Evolutionary conservation across 2,797 vertebrate species (phyloP), one percentile per base, ranked within the genome.

Genomic region (Cirrhinus molitorella): DNA sequence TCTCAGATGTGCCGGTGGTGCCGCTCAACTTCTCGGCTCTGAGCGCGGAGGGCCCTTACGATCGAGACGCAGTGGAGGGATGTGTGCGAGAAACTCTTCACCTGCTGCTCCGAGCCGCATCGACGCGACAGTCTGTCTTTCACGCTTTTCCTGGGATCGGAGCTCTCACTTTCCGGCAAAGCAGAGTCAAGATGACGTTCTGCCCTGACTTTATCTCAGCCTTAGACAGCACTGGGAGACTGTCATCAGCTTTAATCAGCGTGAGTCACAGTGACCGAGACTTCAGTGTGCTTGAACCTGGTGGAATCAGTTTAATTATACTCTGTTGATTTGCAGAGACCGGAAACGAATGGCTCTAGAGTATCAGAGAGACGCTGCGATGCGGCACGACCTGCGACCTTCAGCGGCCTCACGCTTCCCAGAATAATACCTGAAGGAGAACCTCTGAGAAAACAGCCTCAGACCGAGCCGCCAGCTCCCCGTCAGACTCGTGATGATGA

Each of bases 141-240:
- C 93, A 96, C 79, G 85, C 84, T 8, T 95, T 96, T 75, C 93
- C 90, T 75, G 93, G 95, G 72, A 93, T 97, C 4, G 96, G 96
- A 2, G 86, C 94, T 51, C 93, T 97, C 21, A 40, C 86, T 5
- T 94, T 97, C 70, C 92, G 82, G 57, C 89, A 94, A 31, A 89
- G 89, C 87, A 95, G 92, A 86, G 95, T 96, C 89, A 94, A 94
- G 89, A 96, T 97, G 96, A 96, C 90, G 85, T 97, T 97, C 92
- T 94, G 89, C 85, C 92, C 92, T 84, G 93, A 95, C 68, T 96
- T 96, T 77, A 87, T 96, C 57, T 93, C 90, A 16, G 74, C 89
- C 8, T 70, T 96, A 91, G 95, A 96, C 76, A 92, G 92, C 85
- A 94, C 86, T 1, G 93, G 93, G 5, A 85, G 79, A 59, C 85